Conservation (phyloP, 2,888 invertebrate genomes). For the Cynaeus angustus region DNA sequence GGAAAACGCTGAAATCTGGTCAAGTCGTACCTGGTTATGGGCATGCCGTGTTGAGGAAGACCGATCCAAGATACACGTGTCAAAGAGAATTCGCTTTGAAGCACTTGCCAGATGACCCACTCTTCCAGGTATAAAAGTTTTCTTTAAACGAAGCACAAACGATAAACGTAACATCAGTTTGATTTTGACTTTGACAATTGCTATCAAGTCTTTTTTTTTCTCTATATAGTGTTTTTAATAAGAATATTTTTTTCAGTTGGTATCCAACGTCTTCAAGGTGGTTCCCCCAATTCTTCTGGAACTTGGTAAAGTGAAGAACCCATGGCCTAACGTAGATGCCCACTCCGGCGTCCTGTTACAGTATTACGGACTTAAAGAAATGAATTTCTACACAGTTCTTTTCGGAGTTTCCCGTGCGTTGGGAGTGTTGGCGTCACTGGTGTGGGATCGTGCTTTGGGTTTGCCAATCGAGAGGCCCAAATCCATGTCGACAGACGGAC, state of each 20-base stretch:
- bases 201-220: too few species aligned
- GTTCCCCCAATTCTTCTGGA: slow-evolving; percentile 94
- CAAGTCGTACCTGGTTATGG: slow-evolving; percentile 98
- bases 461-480: slow-evolving; percentile 91
- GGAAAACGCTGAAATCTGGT: slow-evolving; percentile 96
- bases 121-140: slow-evolving; percentile 79
- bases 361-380: slow-evolving; percentile 94
- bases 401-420: slow-evolving; percentile 94
- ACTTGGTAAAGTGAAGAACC: slow-evolving; percentile 97
- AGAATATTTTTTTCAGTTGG: slow-evolving; percentile 66
- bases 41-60: slow-evolving; percentile 96
- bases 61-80: slow-evolving; percentile 93
- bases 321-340: slow-evolving; percentile 99
- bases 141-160: too few species aligned
- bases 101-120: slow-evolving; percentile 92
- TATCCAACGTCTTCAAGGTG: slow-evolving; percentile 92
- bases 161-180: too few species aligned
- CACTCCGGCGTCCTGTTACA: slow-evolving; percentile 95
- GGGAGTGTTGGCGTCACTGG: slow-evolving; percentile 87
- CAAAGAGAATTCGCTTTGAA: slow-evolving; percentile 96
- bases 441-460: slow-evolving; percentile 92
- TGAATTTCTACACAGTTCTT: slow-evolving; percentile 95
- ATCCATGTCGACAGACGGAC: slow-evolving; percentile 85
- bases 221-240: too few species aligned
- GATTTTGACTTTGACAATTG: too few species aligned